These are phyloP conservation scores for Charina bottae DNA, from an alignment of 2,113 vertebrate genomes.

Conservation along the genomic window DNA sequence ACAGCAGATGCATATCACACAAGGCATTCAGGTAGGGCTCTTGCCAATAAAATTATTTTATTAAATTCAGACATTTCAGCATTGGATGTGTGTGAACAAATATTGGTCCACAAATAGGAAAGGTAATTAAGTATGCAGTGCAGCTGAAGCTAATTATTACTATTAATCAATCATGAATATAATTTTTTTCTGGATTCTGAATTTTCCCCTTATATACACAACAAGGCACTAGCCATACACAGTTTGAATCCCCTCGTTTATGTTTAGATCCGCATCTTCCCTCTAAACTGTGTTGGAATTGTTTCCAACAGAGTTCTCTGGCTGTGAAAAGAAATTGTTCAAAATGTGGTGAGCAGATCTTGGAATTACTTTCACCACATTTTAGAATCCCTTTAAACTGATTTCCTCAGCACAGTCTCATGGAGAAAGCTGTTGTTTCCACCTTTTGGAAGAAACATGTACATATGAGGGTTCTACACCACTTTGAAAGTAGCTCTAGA, in stretches of 20 bases:
- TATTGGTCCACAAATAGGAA: not conserved
- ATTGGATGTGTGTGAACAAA: slow-evolving; percentile 25
- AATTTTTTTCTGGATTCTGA: not conserved
- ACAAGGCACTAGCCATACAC: not conserved
- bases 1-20: slow-evolving; percentile 69
- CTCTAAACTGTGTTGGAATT: not conserved
- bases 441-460: not conserved
- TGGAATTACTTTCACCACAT: not conserved
- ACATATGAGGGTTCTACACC: not conserved
- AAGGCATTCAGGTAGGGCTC: slow-evolving; percentile 64
- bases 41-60: slow-evolving; percentile 66
- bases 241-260: not conserved
- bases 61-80: slow-evolving; percentile 65
- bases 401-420: not conserved
- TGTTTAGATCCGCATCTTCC: not conserved
- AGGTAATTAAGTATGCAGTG: not conserved
- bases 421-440: not conserved
- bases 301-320: not conserved
- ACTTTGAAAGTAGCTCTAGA: not conserved
- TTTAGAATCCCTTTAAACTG: not conserved
- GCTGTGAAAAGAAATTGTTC: not conserved
- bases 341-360: not conserved
- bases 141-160: not conserved
- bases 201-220: not conserved
- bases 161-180: not conserved